Conservation (phyloP, 2,888 invertebrate genomes). For the Monochamus alternatus region DNA sequence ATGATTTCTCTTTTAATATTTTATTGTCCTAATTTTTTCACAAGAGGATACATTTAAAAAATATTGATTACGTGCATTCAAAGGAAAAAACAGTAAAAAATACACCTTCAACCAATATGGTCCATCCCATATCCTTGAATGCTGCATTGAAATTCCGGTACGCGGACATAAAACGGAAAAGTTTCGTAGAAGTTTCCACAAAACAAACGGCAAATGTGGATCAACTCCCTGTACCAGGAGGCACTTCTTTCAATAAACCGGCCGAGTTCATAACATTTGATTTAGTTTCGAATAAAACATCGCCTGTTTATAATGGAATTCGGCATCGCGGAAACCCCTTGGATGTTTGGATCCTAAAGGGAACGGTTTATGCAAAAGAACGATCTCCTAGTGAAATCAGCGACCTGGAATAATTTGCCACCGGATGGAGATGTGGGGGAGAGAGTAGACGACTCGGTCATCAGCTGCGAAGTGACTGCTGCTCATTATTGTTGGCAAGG, state of each 20-base stretch:
- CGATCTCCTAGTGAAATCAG: slow-evolving; percentile 22
- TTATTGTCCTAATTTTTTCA: neutral
- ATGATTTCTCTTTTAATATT: too few relatives aligned
- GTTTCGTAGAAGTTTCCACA: slow-evolving; percentile 27
- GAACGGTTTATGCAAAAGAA: slow-evolving; percentile 28
- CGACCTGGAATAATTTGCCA: slow-evolving; percentile 22
- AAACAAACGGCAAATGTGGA: slow-evolving; percentile 33
- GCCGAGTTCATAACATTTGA: slow-evolving; percentile 41
- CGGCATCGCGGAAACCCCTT: slow-evolving; percentile 20
- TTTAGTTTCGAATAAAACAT: slow-evolving; percentile 40
- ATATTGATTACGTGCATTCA: too few relatives aligned
- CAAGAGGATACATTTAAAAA: too few relatives aligned
- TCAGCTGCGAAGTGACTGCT: slow-evolving; percentile 9
- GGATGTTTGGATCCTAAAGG: slow-evolving; percentile 18
- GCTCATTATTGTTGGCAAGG: neutral
- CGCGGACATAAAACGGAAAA: slow-evolving; percentile 15
- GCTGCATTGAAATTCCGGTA: slow-evolving; percentile 20
- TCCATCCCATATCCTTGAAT: slow-evolving; percentile 9
- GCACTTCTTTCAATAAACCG: slow-evolving; percentile 41
- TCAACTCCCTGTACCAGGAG: slow-evolving; percentile 8
- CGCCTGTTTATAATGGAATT: slow-evolving; percentile 41
- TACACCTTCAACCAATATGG: slow-evolving; percentile 8
- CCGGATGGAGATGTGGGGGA: slow-evolving; percentile 9
- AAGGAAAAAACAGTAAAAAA: neutral
- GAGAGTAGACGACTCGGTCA: neutral